These are phyloP conservation scores for Synchiropus splendidus DNA, from an alignment of 2,113 vertebrate genomes.

Conservation along the genomic window DNA sequence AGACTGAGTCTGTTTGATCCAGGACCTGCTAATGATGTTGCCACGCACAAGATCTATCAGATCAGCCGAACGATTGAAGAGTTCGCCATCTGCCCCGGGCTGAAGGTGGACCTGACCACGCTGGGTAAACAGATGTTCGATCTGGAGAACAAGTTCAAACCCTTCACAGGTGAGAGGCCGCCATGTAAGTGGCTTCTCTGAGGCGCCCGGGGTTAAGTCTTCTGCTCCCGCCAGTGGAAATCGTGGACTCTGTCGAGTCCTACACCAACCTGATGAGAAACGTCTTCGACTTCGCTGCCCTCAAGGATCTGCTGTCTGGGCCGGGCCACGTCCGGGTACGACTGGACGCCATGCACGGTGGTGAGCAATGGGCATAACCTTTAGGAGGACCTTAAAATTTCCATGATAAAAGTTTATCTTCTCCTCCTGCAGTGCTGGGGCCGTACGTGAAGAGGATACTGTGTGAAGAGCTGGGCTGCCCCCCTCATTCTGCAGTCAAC, in stretches of 20 bases:
- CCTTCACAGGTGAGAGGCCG: conserved; percentile 79
- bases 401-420: too few relatives aligned
- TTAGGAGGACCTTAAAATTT: too few relatives aligned
- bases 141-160: conserved; percentile 96
- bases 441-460: conserved; percentile 89
- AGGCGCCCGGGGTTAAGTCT: too few relatives aligned
- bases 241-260: conserved; percentile 89
- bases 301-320: conserved; percentile 87
- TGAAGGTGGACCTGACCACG: conserved; percentile 79
- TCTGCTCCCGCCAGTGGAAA: conserved; percentile 76
- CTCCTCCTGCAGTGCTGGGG: conserved; percentile 71
- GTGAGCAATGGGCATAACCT: conserved; percentile 64
- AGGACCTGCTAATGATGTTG: conserved; percentile 72
- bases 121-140: conserved; percentile 91
- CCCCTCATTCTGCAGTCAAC: conserved; percentile 87
- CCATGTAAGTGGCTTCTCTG: not conserved
- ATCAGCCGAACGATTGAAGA: conserved; percentile 92
- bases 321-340: conserved; percentile 82
- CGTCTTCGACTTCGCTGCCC: conserved; percentile 86
- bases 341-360: conserved; percentile 93
- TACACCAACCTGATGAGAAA: conserved; percentile 86
- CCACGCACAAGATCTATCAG: conserved; percentile 90
- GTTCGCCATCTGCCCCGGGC: conserved; percentile 87
- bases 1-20: not conserved
- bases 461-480: conserved; percentile 89